Percentiles rank a stretch among this genome's conserved stretches.
These are phyloP conservation scores for Megaptera novaeangliae DNA, from an alignment of 2,113 vertebrate species.

Conservation along the genomic window DNA sequence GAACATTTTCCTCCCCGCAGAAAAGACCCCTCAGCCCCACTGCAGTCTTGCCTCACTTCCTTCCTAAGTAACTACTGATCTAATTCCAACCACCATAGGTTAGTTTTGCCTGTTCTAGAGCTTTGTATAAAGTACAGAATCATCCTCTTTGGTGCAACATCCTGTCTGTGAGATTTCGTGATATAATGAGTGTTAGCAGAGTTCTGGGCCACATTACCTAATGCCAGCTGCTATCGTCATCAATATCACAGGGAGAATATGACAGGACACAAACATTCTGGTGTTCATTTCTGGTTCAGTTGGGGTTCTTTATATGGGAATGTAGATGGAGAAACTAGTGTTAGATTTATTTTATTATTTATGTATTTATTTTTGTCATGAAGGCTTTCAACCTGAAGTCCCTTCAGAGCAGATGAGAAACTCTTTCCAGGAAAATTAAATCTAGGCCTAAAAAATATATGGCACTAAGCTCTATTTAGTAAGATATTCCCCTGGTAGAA, in stretches of 20 bases:
- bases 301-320: conserved; percentile 33
- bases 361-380: conserved; percentile 59
- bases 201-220: neutral
- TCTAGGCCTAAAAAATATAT: conserved; percentile 39
- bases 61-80: neutral
- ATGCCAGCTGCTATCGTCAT: neutral
- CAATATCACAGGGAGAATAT: neutral
- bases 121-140: neutral
- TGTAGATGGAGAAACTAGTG: neutral
- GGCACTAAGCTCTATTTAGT: conserved; percentile 49
- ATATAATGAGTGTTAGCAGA: neutral
- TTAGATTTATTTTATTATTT: conserved; percentile 47
- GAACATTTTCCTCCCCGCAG: neutral
- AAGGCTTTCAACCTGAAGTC: conserved; percentile 53
- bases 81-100: neutral
- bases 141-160: neutral
- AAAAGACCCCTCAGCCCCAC: neutral
- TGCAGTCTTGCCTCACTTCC: neutral
- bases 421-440: conserved; percentile 66
- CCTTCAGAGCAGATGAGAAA: conserved; percentile 50
- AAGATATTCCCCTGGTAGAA: conserved; percentile 58
- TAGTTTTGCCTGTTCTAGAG: neutral
- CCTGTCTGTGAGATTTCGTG: neutral
- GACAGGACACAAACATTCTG: neutral
- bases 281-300: neutral